Evolutionary conservation across 1,140 invertebrate genomes (phyloP).

Genomic region (Tenebrio molitor): DNA sequence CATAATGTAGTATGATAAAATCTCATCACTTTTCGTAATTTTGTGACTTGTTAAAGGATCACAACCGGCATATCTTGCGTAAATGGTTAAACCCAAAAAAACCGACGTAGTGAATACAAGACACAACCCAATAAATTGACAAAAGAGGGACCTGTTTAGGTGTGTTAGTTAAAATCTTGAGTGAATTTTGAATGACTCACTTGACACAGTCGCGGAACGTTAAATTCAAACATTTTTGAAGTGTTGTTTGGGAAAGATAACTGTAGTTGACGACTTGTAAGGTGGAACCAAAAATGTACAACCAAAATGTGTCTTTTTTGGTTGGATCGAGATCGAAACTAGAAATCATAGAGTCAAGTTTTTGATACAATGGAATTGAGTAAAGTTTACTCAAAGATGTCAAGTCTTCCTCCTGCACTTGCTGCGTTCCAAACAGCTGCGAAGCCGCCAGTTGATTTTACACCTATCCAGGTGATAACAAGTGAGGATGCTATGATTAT

Average conservation of each 20-base stretch:
- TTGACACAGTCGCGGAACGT: too few relatives aligned
- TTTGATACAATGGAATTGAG: too few relatives aligned
- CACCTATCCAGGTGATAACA: slow-evolving; percentile 74
- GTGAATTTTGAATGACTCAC: too few relatives aligned
- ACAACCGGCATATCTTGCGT: background rate
- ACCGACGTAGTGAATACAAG: background rate
- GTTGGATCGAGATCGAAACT: slow-evolving; percentile 71
- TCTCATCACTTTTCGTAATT: background rate
- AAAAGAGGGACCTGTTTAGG: background rate
- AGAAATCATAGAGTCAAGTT: too few relatives aligned
- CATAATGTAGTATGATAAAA: background rate
- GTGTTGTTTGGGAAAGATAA: too few relatives aligned
- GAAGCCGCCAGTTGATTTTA: slow-evolving; percentile 75
- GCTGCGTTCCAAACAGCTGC: slow-evolving; percentile 67
- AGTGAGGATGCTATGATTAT: slow-evolving; percentile 78
- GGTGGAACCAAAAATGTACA: slow-evolving; percentile 70
- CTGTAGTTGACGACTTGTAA: too few relatives aligned
- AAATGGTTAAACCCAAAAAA: background rate
- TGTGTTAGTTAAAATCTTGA: slow-evolving; percentile 57
- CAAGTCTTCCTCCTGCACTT: slow-evolving; percentile 68
- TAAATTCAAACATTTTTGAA: too few relatives aligned
- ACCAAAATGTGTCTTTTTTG: slow-evolving; percentile 73
- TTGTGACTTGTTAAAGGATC: background rate
- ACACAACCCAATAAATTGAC: background rate
- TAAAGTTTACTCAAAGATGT: slow-evolving; percentile 55